phyloP scores from a whole-genome alignment of 2,888 invertebrate species.

The Spatulosminthurus flaviceps region DNA sequence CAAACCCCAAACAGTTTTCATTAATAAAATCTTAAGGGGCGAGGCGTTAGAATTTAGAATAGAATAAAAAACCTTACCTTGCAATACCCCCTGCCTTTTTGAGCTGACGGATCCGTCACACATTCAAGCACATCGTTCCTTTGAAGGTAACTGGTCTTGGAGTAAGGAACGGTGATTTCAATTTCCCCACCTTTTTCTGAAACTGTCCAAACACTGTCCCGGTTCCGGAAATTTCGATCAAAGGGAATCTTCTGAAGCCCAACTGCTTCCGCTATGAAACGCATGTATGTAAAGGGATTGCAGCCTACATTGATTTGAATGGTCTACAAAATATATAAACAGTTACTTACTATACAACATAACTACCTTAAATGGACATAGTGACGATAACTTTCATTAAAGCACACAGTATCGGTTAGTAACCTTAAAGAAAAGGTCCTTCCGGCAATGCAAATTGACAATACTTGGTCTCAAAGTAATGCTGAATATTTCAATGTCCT shows the following conservation, averaged over 20 bases:
- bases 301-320: conserved; percentile 59
- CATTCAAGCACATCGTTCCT: conserved; percentile 41
- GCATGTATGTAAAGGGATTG: conserved; percentile 54
- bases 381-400: no score
- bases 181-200: conserved; percentile 20
- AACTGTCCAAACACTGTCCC: conserved; percentile 27
- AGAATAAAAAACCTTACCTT: conserved; percentile 24
- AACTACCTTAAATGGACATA: no score
- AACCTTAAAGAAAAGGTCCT: conserved; percentile 55
- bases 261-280: conserved; percentile 52
- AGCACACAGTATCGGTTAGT: no score
- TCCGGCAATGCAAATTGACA: conserved; percentile 55
- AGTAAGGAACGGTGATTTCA: conserved; percentile 34
- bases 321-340: conserved; percentile 42
- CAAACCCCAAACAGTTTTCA: background rate
- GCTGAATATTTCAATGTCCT: conserved; percentile 54
- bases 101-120: background rate
- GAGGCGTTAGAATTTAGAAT: no score
- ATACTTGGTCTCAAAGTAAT: conserved; percentile 60
- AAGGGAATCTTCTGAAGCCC: conserved; percentile 45
- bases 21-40: background rate
- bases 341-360: no score
- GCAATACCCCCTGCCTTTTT: conserved; percentile 21
- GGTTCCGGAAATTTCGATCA: background rate
- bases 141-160: conserved; percentile 37